Evolutionary conservation across 2,888 invertebrate genomes (phyloP), one percentile per base, ranked within the genome.

Genomic region (Brenthis ino): DNA sequence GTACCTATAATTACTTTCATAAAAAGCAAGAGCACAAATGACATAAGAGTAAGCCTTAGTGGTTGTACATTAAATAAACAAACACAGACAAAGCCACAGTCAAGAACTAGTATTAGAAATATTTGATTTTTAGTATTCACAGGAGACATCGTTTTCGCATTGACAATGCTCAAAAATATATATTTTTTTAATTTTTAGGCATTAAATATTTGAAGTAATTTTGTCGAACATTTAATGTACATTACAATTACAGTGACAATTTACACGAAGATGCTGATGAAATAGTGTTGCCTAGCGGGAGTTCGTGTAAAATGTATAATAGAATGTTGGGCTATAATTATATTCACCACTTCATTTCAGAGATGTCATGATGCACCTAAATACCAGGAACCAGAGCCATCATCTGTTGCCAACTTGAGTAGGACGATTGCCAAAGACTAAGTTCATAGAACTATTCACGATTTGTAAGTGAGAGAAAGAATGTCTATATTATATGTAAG

Each of bases 361-460:
- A 79, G 82, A 79, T 83, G 81, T 82, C 84, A 86, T 83, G 84
- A 79, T 72, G 77, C 79, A 84, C 83, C 85, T 85, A 85, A 85
- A 87, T 85, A 86, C 84, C 84, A 78, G 72, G 76, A 77, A 81
- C 78, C 69, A 68, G 75, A 81, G 75, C 60, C 57, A 48, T 66
- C 63, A 53, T 66, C 74, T 76, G 75, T 80, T 82, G 77, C 75
- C 73, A 77, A 73, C 75, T 72, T 66, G 68, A 65, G 74, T 72
- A 75, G 74, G 53, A 55, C 43, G 66, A 48, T 72, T 69, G 67
- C 69, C 55, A 72, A 69, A 69, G 53, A 55, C 60, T 66, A 16
- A 28, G 28, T 33, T 33, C 57, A 53, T 65, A 48, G 57, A 67
- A 16, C 55, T 60, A 28, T 24, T 55, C 55, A 68, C 57, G 57